A percentile compares a stretch with the other conserved stretches of the same genome.
Conservation (phyloP, 2,888 invertebrate genomes). For the Zygaena filipendulae region DNA sequence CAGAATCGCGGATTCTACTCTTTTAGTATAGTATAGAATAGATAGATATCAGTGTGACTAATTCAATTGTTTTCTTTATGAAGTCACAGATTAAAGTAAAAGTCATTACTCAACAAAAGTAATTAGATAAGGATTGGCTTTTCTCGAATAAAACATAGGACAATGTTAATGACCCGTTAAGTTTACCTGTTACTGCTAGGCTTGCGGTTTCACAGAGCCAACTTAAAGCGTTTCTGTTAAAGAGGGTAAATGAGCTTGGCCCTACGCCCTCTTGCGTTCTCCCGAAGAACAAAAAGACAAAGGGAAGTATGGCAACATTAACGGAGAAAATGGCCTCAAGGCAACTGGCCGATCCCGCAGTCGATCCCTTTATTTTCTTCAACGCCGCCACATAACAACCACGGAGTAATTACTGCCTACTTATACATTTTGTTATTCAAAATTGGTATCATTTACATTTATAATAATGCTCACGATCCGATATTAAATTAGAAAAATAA, state of each 20-base stretch:
- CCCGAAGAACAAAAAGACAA: slow-evolving; percentile 44
- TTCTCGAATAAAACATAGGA: slow-evolving; percentile 36
- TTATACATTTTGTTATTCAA: no score
- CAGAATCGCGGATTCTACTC: no score
- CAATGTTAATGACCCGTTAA: slow-evolving; percentile 52
- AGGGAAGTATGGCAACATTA: slow-evolving; percentile 46
- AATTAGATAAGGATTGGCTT: slow-evolving; percentile 16
- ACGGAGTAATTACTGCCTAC: no score
- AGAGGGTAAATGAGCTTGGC: slow-evolving; percentile 46
- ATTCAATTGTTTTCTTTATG: no score
- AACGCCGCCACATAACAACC: slow-evolving; percentile 27
- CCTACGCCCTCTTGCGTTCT: slow-evolving; percentile 43
- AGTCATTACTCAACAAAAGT: slow-evolving; percentile 3
- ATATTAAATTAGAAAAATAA: no score
- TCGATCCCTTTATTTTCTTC: slow-evolving; percentile 57
- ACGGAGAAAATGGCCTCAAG: slow-evolving; percentile 54
- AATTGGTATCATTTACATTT: no score
- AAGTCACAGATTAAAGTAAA: no score
- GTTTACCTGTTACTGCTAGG: slow-evolving; percentile 36
- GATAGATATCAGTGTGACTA: no score
- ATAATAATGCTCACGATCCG: no score
- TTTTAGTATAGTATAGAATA: no score
- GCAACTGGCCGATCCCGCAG: slow-evolving; percentile 38
- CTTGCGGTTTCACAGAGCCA: slow-evolving; percentile 43
- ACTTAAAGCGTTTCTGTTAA: slow-evolving; percentile 32